Percentiles rank a stretch among this genome's conserved stretches.
Evolutionary conservation across 2,113 vertebrate genomes (phyloP).

Genomic region (Acanthisitta chloris): DNA sequence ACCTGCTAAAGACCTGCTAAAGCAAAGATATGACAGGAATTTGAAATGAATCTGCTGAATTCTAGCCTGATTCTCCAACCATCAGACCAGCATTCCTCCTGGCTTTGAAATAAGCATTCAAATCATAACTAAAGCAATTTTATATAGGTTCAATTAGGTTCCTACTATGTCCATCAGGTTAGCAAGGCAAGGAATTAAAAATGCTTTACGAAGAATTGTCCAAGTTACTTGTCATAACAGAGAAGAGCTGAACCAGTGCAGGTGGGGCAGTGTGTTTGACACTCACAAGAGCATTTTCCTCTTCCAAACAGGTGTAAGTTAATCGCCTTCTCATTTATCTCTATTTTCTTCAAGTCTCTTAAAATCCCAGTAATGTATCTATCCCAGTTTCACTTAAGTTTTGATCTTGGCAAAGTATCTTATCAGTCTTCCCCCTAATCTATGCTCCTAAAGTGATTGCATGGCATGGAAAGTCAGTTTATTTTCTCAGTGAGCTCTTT

Average conservation of each 20-base stretch:
- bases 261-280: neutral
- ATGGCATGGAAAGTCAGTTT: neutral
- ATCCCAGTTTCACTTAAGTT: neutral
- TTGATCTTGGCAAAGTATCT: neutral
- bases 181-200: neutral
- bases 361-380: neutral
- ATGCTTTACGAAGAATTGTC: neutral
- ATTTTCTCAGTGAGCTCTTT: neutral
- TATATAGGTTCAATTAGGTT: too few species aligned
- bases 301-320: neutral
- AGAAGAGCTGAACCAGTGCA: neutral
- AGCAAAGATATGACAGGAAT: neutral
- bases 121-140: neutral
- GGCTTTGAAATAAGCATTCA: neutral
- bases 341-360: neutral
- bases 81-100: neutral
- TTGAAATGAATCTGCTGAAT: neutral
- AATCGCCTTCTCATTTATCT: neutral
- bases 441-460: neutral
- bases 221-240: neutral
- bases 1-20: neutral
- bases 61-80: neutral
- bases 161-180: neutral
- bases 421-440: neutral
- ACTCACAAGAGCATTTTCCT: neutral